These are phyloP conservation scores for Bergia puertoricense DNA, from an alignment of 92 coral and sea anemone species.

Conservation along the genomic window DNA sequence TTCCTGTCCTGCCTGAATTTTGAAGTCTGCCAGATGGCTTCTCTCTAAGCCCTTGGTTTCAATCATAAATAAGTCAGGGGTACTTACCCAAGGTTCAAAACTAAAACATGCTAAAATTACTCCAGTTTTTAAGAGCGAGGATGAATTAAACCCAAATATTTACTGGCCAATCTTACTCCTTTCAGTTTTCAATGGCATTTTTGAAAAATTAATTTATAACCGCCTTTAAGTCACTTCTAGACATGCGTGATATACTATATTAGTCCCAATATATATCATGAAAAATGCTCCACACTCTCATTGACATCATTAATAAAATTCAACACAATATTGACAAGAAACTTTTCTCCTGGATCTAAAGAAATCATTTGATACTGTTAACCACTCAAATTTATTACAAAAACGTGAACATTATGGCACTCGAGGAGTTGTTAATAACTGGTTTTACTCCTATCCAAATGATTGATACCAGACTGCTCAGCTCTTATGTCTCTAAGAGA, in stretches of 20 bases:
- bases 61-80: constrained; percentile 45
- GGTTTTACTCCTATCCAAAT: no score
- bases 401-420: neutral
- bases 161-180: constrained; percentile 54
- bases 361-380: no score
- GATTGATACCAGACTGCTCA: neutral
- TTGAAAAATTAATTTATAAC: constrained; percentile 49
- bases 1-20: constrained; percentile 42
- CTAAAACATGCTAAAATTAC: constrained; percentile 48
- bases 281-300: constrained; percentile 30
- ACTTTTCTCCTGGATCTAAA: neutral
- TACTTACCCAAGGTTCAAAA: constrained; percentile 37
- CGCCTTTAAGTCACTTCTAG: constrained; percentile 38
- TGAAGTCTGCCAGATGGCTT: constrained; percentile 31
- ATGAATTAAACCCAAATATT: constrained; percentile 33
- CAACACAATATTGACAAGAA: neutral
- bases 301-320: constrained; percentile 7
- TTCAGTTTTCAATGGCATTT: constrained; percentile 44
- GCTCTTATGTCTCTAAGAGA: neutral
- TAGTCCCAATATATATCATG: constrained; percentile 43
- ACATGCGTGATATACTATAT: constrained; percentile 35
- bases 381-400: neutral
- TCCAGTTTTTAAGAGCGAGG: constrained; percentile 45
- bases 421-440: neutral
- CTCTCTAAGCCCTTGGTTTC: constrained; percentile 30